phyloP scores from a whole-genome alignment of 2,797 vertebrate genomes.

The Poeciliopsis turneri region DNA sequence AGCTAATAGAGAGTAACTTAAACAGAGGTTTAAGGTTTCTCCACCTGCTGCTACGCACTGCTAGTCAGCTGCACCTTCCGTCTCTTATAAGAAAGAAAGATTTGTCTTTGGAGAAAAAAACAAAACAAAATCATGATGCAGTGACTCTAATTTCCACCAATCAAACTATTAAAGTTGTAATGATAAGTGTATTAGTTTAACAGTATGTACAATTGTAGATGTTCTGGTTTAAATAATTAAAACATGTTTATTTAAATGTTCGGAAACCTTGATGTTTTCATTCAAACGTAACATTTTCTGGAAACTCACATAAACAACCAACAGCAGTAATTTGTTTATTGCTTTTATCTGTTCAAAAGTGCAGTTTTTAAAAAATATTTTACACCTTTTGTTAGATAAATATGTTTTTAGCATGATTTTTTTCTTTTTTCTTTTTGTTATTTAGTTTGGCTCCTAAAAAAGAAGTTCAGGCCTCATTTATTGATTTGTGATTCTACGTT shows the following conservation, averaged over 20 bases:
- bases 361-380: not conserved
- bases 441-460: not conserved
- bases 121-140: not conserved
- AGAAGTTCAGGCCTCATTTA: not conserved
- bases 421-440: not conserved
- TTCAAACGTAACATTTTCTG: not conserved
- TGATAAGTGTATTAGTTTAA: not conserved
- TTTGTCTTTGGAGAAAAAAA: not conserved
- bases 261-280: not conserved
- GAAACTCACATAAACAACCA: not conserved
- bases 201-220: too few species aligned
- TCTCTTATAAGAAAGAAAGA: not conserved
- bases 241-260: not conserved
- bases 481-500: not conserved
- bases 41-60: not conserved
- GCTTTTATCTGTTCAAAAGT: not conserved
- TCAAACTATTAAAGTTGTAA: not conserved
- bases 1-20: not conserved
- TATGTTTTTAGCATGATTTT: not conserved
- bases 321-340: not conserved
- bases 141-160: not conserved
- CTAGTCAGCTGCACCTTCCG: not conserved
- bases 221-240: not conserved
- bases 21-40: not conserved
- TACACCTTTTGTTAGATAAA: not conserved